phyloP scores from a whole-genome alignment of 2,797 vertebrate genomes.

The Zenarchopterus dispar region DNA sequence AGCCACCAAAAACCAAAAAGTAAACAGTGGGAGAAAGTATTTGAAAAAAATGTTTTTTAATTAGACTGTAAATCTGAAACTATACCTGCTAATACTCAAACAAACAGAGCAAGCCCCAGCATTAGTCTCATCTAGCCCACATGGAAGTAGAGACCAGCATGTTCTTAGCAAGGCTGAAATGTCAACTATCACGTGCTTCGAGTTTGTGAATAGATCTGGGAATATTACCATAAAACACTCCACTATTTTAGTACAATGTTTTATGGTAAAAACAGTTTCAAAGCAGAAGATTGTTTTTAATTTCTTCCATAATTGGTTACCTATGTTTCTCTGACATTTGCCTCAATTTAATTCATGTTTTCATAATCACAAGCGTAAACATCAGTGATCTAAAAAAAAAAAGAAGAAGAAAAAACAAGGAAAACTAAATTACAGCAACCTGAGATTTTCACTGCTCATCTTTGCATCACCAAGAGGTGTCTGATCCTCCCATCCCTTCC shows the following conservation, averaged over 20 bases:
- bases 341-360: constrained; percentile 35
- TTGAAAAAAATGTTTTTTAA: constrained; percentile 8
- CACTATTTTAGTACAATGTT: background rate
- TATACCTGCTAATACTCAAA: constrained; percentile 14
- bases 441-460: constrained; percentile 20
- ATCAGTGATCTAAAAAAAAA: background rate
- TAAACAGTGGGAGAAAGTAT: constrained; percentile 9
- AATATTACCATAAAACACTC: constrained; percentile 16
- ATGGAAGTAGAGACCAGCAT: constrained; percentile 20
- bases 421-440: constrained; percentile 24
- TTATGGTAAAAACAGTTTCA: background rate
- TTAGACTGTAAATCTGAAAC: constrained; percentile 35
- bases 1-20: constrained; percentile 27
- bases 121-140: constrained; percentile 41
- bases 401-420: too few relatives aligned
- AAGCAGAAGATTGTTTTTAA: too few relatives aligned
- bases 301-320: background rate
- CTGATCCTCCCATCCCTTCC: constrained; percentile 7
- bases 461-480: constrained; percentile 20
- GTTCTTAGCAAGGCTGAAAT: constrained; percentile 32
- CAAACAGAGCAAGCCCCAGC: constrained; percentile 27
- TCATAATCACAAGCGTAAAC: constrained; percentile 25
- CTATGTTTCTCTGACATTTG: constrained; percentile 45
- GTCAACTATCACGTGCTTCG: constrained; percentile 21
- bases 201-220: constrained; percentile 24